phyloP scores from a whole-genome alignment of 2,113 vertebrate species.

The Carassius auratus region DNA sequence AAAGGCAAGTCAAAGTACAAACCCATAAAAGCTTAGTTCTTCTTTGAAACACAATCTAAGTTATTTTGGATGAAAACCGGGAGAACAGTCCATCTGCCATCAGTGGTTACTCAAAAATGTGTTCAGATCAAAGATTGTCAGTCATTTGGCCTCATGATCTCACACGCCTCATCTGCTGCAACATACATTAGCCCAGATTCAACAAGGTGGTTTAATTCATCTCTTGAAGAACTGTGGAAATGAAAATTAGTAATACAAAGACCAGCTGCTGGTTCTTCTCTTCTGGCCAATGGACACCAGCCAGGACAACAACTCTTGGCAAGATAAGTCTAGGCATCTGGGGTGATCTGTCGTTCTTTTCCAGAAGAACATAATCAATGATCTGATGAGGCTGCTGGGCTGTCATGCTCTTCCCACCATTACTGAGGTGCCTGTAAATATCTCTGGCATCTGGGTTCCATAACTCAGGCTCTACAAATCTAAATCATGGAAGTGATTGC shows the following conservation, averaged over 20 bases:
- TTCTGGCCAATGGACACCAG: conserved; percentile 19
- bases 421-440: not conserved
- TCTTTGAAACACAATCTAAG: no score
- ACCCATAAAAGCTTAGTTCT: no score
- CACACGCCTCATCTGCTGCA: conserved; percentile 4
- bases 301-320: conserved; percentile 23
- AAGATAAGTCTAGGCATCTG: conserved; percentile 28
- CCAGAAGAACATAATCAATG: conserved; percentile 7
- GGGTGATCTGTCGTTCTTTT: not conserved
- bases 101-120: not conserved
- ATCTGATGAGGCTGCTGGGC: not conserved
- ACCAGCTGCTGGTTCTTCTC: conserved; percentile 40
- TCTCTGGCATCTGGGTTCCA: not conserved
- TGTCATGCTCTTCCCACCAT: conserved; percentile 1
- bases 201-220: conserved; percentile 9
- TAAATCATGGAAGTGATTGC: not conserved
- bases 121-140: not conserved
- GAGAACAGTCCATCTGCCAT: no score
- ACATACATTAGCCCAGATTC: not conserved
- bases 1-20: no score
- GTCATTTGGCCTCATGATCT: not conserved
- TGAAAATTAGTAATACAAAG: conserved; percentile 23
- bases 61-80: no score
- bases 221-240: conserved; percentile 23
- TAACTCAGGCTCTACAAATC: not conserved